Percentiles rank a stretch among this genome's conserved stretches.
phyloP scores from a whole-genome alignment of 2,797 vertebrate species.

The Pipistrellus kuhlii region DNA sequence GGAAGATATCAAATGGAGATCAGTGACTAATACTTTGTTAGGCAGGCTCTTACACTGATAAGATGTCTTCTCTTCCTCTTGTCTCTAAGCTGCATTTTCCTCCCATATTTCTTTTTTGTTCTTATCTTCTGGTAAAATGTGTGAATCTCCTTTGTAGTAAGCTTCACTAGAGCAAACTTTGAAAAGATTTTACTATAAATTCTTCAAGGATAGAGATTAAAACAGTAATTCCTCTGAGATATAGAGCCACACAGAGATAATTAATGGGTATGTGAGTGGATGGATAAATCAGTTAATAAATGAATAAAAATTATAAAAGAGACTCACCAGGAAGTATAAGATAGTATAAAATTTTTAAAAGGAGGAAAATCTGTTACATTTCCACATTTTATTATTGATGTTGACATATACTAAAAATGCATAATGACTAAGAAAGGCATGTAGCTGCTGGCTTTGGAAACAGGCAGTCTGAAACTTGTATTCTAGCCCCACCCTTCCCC shows the following conservation, averaged over 20 bases:
- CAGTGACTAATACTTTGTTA: background rate
- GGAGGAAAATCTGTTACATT: background rate
- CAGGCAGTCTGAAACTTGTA: background rate
- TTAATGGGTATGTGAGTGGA: background rate
- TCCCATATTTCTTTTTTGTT: background rate
- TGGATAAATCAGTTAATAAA: background rate
- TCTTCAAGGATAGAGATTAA: constrained; percentile 15
- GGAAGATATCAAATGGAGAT: background rate
- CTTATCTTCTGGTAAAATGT: constrained; percentile 38
- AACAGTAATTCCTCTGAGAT: background rate
- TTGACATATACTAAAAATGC: background rate
- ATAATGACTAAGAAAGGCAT: background rate
- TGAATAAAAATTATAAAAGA: background rate
- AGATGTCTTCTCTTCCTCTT: background rate
- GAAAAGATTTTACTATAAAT: constrained; percentile 35
- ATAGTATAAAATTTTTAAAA: background rate
- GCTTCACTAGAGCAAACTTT: background rate
- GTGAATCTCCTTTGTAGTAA: constrained; percentile 1
- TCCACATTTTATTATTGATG: background rate
- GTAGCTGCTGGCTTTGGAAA: background rate
- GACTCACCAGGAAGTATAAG: background rate
- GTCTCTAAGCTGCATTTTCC: background rate
- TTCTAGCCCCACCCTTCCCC: background rate
- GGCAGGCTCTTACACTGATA: background rate
- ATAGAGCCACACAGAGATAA: background rate